A percentile compares a stretch with the other conserved stretches of the same genome.
These are phyloP conservation scores for Nematopogon swammerdamellus DNA, from an alignment of 2,888 invertebrate species.

Conservation along the genomic window DNA sequence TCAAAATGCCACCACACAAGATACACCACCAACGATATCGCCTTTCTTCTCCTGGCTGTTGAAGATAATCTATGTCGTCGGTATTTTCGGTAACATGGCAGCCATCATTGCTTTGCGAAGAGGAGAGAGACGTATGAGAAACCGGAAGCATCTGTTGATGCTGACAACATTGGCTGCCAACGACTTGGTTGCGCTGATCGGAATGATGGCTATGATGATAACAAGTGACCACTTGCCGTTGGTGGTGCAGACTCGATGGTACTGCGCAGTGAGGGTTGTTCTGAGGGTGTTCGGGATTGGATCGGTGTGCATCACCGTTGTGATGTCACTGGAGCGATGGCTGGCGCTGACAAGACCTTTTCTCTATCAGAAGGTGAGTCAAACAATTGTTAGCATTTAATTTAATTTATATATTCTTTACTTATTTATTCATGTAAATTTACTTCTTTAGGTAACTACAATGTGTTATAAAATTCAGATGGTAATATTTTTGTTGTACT, in stretches of 20 bases:
- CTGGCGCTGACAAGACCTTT: conserved; percentile 84
- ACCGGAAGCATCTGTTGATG: conserved; percentile 78
- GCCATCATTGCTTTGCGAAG: conserved; percentile 71
- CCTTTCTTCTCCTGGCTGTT: conserved; percentile 25
- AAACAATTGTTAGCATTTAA: no score
- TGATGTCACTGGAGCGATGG: conserved; percentile 87
- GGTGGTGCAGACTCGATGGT: conserved; percentile 36
- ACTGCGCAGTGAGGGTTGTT: conserved; percentile 67
- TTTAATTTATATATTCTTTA: background rate
- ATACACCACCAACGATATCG: no score
- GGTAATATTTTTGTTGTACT: no score
- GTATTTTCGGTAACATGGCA: conserved; percentile 72
- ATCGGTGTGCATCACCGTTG: conserved; percentile 83
- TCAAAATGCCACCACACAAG: no score
- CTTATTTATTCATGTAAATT: no score
- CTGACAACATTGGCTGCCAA: conserved; percentile 74
- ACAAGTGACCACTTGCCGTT: conserved; percentile 41
- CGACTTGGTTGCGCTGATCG: conserved; percentile 75
- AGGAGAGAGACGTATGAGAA: conserved; percentile 68
- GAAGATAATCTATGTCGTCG: conserved; percentile 60
- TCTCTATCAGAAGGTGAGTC: conserved; percentile 82
- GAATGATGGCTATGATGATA: conserved; percentile 71
- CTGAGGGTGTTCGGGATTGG: conserved; percentile 82
- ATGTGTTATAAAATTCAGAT: no score
- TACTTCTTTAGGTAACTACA: no score